These are phyloP conservation scores for Hypothenemus hampei DNA, from an alignment of 1,140 invertebrate genomes.

Conservation along the genomic window DNA sequence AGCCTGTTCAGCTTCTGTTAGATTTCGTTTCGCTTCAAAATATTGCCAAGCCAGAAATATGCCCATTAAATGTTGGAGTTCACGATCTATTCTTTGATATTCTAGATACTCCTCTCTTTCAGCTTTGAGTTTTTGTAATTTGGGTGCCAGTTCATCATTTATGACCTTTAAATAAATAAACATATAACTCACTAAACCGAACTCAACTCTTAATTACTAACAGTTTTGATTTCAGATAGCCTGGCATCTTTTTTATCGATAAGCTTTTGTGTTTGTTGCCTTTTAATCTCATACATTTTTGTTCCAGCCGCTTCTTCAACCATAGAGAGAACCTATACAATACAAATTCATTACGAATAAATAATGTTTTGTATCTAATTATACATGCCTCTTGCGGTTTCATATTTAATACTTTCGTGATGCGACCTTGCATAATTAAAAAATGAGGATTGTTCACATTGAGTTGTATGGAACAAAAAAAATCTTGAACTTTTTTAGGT, in stretches of 20 bases:
- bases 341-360: conserved; percentile 3
- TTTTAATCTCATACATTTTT: conserved; percentile 93
- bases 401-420: conserved; percentile 99
- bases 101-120: conserved; percentile 83
- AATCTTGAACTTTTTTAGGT: conserved; percentile 85
- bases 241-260: conserved; percentile 94
- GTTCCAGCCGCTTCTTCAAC: conserved; percentile 99
- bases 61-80: conserved; percentile 78
- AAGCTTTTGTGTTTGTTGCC: conserved; percentile 77
- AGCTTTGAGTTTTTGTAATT: conserved; percentile 78
- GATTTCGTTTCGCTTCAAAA: conserved; percentile 51
- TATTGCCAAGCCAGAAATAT: conserved; percentile 75
- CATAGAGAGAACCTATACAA: conserved; percentile 88
- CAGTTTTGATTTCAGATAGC: conserved; percentile 78
- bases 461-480: conserved; percentile 94
- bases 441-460: conserved; percentile 99
- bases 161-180: conserved; percentile 71
- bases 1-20: conserved; percentile 52
- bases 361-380: background rate
- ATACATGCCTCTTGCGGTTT: conserved; percentile 83
- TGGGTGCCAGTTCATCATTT: conserved; percentile 84
- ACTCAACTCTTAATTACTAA: conserved; percentile 44
- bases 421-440: conserved; percentile 99
- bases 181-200: too few relatives aligned
- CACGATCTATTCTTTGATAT: conserved; percentile 80